Conservation (phyloP, 2,797 vertebrate genomes). For the Enteromius mattozi region DNA sequence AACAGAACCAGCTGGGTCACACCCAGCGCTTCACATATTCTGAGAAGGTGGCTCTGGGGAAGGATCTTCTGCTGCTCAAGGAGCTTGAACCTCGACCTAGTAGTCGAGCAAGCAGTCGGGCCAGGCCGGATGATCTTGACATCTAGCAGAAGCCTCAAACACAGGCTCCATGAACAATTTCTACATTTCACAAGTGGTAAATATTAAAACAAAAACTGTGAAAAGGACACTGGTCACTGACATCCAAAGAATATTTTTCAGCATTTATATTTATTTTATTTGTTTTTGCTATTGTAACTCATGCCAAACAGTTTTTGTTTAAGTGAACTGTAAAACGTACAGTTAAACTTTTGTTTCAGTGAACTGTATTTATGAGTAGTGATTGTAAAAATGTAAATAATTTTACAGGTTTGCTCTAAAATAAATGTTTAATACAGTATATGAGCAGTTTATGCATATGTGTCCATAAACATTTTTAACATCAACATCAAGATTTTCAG, state of each 20-base stretch:
- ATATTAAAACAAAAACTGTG: not conserved
- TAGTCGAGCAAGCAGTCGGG: constrained; percentile 86
- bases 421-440: not conserved
- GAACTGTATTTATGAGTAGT: constrained; percentile 18
- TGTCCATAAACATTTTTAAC: not conserved
- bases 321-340: too few relatives aligned
- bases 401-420: not conserved
- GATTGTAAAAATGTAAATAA: not conserved
- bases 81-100: constrained; percentile 83
- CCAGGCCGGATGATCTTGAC: constrained; percentile 87
- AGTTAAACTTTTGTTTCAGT: not conserved
- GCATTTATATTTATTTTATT: constrained; percentile 36
- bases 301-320: not conserved
- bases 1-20: constrained; percentile 86
- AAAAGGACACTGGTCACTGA: constrained; percentile 20
- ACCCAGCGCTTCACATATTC: constrained; percentile 82
- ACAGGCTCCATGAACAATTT: not conserved
- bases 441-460: not conserved
- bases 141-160: constrained; percentile 77
- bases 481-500: not conserved
- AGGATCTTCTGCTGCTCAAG: constrained; percentile 82
- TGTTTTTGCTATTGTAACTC: not conserved
- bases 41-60: constrained; percentile 79
- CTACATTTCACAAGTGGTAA: not conserved
- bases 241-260: constrained; percentile 16